Percentiles rank a stretch among this genome's conserved stretches.
phyloP scores from a whole-genome alignment of 2,888 invertebrate species.

The Camponotus fellah region DNA sequence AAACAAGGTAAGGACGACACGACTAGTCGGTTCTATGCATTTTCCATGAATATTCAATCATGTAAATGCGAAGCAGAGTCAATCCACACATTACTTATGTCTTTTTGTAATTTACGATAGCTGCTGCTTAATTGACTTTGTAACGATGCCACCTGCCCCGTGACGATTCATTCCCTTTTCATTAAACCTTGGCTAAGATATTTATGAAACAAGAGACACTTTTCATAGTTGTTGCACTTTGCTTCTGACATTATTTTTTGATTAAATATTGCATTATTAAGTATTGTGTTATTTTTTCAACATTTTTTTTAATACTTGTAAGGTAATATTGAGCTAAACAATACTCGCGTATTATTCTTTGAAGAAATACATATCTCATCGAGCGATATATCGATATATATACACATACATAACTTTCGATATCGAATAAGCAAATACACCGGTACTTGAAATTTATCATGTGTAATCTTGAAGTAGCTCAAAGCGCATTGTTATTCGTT shows the following conservation, averaged over 20 bases:
- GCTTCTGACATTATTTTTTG: background rate
- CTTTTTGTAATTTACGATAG: conserved; percentile 46
- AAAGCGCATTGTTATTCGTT: conserved; percentile 6
- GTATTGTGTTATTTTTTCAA: background rate
- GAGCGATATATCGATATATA: conserved; percentile 1
- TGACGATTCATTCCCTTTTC: background rate
- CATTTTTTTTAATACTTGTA: background rate
- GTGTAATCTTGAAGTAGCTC: conserved; percentile 22
- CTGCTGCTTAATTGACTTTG: conserved; percentile 40
- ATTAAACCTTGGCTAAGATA: background rate
- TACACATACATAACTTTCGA: background rate
- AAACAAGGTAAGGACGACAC: conserved; percentile 49
- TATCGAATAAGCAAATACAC: conserved; percentile 30
- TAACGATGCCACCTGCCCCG: conserved; percentile 16
- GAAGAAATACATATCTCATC: conserved; percentile 7
- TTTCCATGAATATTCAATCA: conserved; percentile 56
- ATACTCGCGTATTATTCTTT: background rate
- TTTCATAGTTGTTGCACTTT: background rate
- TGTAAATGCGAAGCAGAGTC: conserved; percentile 44
- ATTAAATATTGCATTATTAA: background rate
- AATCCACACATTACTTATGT: conserved; percentile 33
- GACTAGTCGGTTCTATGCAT: conserved; percentile 33
- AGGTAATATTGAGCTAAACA: background rate
- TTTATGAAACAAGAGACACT: background rate
- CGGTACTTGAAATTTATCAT: conserved; percentile 7